These are phyloP conservation scores for Urophycis tenuis DNA, from an alignment of 2,797 vertebrate genomes.

Conservation along the genomic window DNA sequence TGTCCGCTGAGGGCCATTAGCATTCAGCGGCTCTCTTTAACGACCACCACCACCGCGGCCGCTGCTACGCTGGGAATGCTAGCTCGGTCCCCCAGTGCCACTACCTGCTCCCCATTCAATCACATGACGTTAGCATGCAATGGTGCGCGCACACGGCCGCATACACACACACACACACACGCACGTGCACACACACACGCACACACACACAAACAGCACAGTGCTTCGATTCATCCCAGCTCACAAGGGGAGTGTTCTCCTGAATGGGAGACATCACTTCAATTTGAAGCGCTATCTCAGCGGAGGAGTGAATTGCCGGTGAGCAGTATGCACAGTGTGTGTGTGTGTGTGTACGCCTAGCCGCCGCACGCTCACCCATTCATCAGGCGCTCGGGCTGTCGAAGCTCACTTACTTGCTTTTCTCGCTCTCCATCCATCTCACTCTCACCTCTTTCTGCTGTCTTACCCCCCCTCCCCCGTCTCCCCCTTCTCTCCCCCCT, in stretches of 20 bases:
- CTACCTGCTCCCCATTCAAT: background rate
- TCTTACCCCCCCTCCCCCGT: constrained; percentile 6
- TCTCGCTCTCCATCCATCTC: constrained; percentile 15
- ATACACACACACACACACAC: background rate
- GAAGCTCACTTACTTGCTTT: constrained; percentile 42
- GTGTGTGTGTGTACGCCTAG: too few relatives aligned
- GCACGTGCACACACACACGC: background rate
- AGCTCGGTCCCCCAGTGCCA: background rate
- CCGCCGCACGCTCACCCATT: constrained; percentile 50
- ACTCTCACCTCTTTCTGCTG: background rate
- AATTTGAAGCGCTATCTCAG: constrained; percentile 53
- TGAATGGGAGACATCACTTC: constrained; percentile 44
- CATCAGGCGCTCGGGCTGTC: constrained; percentile 45
- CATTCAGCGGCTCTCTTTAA: background rate
- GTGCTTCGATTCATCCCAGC: background rate
- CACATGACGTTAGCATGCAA: background rate
- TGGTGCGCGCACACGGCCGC: background rate
- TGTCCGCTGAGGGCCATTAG: background rate
- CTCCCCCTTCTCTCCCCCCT: constrained; percentile 17
- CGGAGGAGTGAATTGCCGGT: constrained; percentile 50
- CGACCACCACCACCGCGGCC: background rate
- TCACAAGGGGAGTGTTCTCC: background rate
- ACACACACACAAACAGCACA: constrained; percentile 2
- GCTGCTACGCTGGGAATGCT: background rate
- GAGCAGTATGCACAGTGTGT: background rate